phyloP scores from a whole-genome alignment of 2,113 vertebrate genomes.

The Anser cygnoides region DNA sequence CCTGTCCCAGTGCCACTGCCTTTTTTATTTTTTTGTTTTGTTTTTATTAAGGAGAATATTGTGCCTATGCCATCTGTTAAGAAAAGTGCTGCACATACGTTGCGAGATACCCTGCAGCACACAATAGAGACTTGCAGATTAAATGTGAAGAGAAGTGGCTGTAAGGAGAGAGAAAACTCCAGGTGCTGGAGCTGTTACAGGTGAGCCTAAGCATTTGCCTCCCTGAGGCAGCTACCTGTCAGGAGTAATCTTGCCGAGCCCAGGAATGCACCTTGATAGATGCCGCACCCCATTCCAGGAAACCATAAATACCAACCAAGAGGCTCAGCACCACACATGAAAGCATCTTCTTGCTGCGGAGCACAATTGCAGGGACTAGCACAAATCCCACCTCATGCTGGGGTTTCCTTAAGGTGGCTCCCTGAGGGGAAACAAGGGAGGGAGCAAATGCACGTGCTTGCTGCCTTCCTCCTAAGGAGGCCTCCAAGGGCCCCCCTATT shows the following conservation, averaged over 20 bases:
- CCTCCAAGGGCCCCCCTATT: background rate
- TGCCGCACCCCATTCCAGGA: conserved; percentile 48
- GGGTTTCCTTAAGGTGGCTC: conserved; percentile 27
- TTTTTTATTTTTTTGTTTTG: background rate
- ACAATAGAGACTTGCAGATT: background rate
- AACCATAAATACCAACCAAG: background rate
- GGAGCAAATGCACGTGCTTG: background rate
- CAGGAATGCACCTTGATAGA: conserved; percentile 37
- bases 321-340: conserved; percentile 20
- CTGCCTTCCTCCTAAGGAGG: background rate
- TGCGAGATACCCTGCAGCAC: conserved; percentile 15
- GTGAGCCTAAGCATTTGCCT: conserved; percentile 29
- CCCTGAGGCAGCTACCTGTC: conserved; percentile 39
- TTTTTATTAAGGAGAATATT: background rate
- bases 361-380: background rate
- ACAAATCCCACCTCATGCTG: background rate
- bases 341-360: conserved; percentile 12
- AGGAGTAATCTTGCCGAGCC: conserved; percentile 41
- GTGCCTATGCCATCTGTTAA: conserved; percentile 37
- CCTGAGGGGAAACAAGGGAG: background rate
- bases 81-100: background rate
- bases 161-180: conserved; percentile 38
- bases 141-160: conserved; percentile 17
- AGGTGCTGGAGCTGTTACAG: conserved; percentile 66
- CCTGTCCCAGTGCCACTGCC: background rate